Conservation (phyloP, 2,797 vertebrate genomes). For the Taeniopygia guttata region DNA sequence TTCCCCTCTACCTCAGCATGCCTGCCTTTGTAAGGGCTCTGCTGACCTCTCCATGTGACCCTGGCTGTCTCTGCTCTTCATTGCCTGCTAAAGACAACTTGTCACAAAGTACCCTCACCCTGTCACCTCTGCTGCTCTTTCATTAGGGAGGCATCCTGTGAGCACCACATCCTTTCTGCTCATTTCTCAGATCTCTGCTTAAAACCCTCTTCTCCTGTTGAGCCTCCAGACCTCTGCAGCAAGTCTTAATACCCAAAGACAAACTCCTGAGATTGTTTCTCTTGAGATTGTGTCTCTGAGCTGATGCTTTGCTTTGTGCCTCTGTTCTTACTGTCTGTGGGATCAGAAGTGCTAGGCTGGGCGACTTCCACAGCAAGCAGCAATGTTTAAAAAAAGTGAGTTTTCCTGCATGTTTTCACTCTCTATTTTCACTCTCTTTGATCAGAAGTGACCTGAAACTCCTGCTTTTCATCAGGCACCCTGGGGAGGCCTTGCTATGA, state of each 20-base stretch:
- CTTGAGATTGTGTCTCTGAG: background rate
- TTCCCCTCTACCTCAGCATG: background rate
- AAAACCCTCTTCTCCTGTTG: background rate
- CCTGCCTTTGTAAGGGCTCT: background rate
- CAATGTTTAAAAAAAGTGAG: background rate
- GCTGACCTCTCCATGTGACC: background rate
- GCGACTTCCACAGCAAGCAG: background rate
- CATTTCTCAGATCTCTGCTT: background rate
- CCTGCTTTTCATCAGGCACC: background rate
- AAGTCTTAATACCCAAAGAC: background rate
- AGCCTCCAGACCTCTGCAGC: background rate
- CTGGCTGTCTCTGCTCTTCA: background rate
- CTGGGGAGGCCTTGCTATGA: background rate
- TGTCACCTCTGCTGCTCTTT: background rate
- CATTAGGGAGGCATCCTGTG: background rate
- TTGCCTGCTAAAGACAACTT: background rate
- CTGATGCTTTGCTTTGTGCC: background rate
- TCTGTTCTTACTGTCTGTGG: background rate
- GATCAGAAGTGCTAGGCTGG: background rate
- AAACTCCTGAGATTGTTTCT: background rate
- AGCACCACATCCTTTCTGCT: background rate
- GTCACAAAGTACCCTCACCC: background rate
- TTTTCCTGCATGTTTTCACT: background rate
- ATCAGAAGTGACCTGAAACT: constrained; percentile 11
- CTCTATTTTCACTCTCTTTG: background rate